These are phyloP conservation scores for Papilio elwesi DNA, from an alignment of 2,888 invertebrate species.

Conservation along the genomic window DNA sequence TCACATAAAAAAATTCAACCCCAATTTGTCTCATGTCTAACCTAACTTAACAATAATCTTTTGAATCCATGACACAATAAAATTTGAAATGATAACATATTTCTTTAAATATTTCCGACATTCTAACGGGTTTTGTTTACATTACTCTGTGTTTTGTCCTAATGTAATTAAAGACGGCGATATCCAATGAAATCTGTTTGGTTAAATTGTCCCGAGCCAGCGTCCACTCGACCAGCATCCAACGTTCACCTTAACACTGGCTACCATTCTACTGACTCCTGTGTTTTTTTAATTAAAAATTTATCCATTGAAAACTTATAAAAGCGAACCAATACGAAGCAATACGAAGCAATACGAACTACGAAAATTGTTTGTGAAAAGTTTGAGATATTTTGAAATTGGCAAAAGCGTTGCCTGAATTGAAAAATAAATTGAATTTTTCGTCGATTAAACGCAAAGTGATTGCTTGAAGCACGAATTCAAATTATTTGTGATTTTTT, in stretches of 20 bases:
- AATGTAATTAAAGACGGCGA: no score
- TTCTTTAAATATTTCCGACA: no score
- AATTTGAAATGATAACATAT: no score
- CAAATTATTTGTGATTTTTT: background rate
- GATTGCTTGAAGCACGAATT: background rate
- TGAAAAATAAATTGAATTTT: slow-evolving; percentile 9
- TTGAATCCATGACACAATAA: no score
- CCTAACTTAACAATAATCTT: no score
- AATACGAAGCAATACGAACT: slow-evolving; percentile 10
- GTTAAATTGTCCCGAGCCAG: no score
- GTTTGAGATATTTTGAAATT: slow-evolving; percentile 18
- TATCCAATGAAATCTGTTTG: no score
- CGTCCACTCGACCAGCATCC: background rate
- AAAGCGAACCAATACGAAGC: slow-evolving; percentile 13
- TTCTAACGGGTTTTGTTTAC: no score
- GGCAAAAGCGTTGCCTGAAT: slow-evolving; percentile 2
- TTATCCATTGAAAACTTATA: slow-evolving; percentile 16
- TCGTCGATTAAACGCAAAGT: background rate
- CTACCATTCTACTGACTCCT: background rate
- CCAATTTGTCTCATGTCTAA: no score
- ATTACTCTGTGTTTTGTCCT: no score
- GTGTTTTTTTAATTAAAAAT: slow-evolving; percentile 14
- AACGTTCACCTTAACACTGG: background rate
- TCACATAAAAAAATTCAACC: no score
- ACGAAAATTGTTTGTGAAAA: slow-evolving; percentile 9